Evolutionary conservation across 2,888 invertebrate species (phyloP), one percentile per base, ranked within the genome.

Genomic region (Hedychridium roseum): DNA sequence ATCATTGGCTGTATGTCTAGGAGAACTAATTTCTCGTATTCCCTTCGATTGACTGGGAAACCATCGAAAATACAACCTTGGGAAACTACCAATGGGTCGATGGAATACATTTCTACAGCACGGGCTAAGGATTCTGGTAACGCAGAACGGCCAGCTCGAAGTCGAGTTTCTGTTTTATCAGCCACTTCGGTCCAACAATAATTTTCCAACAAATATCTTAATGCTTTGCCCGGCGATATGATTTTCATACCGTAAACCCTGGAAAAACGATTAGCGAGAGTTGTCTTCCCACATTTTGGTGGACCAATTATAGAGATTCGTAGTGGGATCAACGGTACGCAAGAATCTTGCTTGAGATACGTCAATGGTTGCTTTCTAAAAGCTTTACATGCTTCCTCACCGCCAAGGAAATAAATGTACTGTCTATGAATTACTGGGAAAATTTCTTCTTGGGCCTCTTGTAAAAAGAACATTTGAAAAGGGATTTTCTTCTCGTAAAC

Each of bases 61-160:
- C 87, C 88, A 66, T 88, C 88, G 42, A 85, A 79, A 9, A 88
- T 72, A 64, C 82, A 81, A n/a, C 88, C 88, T 60, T 83, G 82
- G 1, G 84, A 82, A 2, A 78, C 63, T 6, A 80, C 76, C 40
- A 79, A 79, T 39, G 80, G 76, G 71, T 84, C 82, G 37, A 83
- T 80, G 26, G 80, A 72, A 26, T 80, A 76, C 31, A 82, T 81
- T 70, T 85, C 83, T 9, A 88, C 79, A 28, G 84, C 82, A 62
- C 80, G 80, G 21, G 84, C 78, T 14, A 84, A 68, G 50, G 81
- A 72, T 54, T 83, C 81, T 31, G 72, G 72, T 3, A 79, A 74
- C 23, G 84, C 66, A 46, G 74, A 73, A 54, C 80, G 71, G 7
- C 86, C 86, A 30, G 68, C 61, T 35, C 73, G 68, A 17, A 85